Base-by-base conservation (phyloP, 2,113 vertebrate species). In the Colinus virginianus region DNA sequence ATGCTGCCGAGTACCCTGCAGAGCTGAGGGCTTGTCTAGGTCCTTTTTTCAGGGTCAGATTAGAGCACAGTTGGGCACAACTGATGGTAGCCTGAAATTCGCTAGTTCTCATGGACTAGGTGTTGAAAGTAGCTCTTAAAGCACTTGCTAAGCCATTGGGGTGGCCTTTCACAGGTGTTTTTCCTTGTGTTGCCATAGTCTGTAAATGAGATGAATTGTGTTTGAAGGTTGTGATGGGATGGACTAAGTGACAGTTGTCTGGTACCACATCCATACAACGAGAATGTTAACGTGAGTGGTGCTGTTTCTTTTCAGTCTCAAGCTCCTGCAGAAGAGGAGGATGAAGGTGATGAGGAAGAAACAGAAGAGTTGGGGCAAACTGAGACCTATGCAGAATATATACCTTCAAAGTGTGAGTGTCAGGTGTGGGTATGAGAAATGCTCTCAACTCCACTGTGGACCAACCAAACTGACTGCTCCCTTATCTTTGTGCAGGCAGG, bases 381-480 rank as follows among this genome's bases (percentile, higher is more conserved):
- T 0, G 99, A 99, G 96, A 99, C 99, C 43, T 99, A 99, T 4
- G 98, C 99, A 3, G 99, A 99, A 94, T 99, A 99, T 43, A 90
- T 96, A 90, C 99, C 99, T 7, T 99, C 99, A 26, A 99, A 99
- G 96, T 99, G 99, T 99, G 97, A 98, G 98, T 96, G 56, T 67
- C 22, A 3, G 61, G 19, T 34, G 1, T 2, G 49, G 7, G 6
- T 1, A 1, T 11, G 53, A 49, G 43, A 62, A 16, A 22, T 48
- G 36, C 79, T 46, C 11, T 28, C 69, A 20, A 4, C 43, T 34
- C 45, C 18, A 0, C 4, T 51, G 53, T 16, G 55, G 22, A 32
- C 30, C 75, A 63, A 1, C 34, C 55, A 42, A 3, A 21, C 38
- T n/a, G 25, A 4, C 42, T n/a, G 64, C 53, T 69, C n/a, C 61